phyloP scores from a whole-genome alignment of 2,888 invertebrate genomes.

The Bruchidius siliquastri region DNA sequence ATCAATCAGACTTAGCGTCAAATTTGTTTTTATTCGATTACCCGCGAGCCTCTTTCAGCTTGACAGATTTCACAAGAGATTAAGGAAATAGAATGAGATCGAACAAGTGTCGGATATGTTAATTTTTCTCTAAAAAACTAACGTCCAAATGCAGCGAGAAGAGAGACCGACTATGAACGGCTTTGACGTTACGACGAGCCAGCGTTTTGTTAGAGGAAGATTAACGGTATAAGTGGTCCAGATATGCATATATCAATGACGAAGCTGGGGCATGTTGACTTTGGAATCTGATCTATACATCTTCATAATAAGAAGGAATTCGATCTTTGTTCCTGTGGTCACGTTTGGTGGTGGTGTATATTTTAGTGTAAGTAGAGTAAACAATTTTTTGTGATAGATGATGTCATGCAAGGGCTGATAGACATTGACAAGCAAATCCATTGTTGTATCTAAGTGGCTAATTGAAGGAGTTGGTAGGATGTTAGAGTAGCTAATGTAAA shows the following conservation, averaged over 20 bases:
- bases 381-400: too few species aligned
- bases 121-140: not conserved
- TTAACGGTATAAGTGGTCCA: not conserved
- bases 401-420: too few species aligned
- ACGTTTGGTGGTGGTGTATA: too few species aligned
- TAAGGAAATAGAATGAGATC: conserved; percentile 19
- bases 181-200: not conserved
- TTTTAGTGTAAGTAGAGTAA: too few species aligned
- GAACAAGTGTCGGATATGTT: conserved; percentile 24
- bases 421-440: too few species aligned
- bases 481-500: too few species aligned
- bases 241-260: not conserved
- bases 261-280: not conserved
- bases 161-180: not conserved
- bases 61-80: conserved; percentile 33
- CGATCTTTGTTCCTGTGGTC: too few species aligned
- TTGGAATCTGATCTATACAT: too few species aligned
- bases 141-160: not conserved
- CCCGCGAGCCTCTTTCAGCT: conserved; percentile 24
- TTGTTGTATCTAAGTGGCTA: too few species aligned
- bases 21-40: conserved; percentile 41
- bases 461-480: too few species aligned
- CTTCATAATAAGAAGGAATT: too few species aligned
- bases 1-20: conserved; percentile 46
- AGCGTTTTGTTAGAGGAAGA: not conserved